Conservation (phyloP, 2,888 invertebrate species). For the Endotricha flammealis region DNA sequence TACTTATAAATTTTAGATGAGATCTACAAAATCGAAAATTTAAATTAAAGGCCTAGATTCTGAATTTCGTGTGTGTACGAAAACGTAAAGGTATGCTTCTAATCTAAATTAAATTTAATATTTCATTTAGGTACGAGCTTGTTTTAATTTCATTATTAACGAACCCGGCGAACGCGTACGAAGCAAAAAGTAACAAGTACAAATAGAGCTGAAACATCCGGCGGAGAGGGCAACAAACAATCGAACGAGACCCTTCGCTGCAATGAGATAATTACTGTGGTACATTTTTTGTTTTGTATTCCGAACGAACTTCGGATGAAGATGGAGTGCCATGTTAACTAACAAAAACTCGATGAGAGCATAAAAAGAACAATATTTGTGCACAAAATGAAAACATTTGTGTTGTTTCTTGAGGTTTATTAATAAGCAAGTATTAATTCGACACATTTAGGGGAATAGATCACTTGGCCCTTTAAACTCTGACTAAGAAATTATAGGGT, state of each 20-base stretch:
- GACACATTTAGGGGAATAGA: too few species aligned
- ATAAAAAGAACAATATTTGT: constrained; percentile 18
- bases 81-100: too few species aligned
- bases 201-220: constrained; percentile 57
- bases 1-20: too few species aligned
- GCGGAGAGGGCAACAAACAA: constrained; percentile 62
- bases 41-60: too few species aligned
- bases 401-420: too few species aligned
- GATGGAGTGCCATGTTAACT: constrained; percentile 33
- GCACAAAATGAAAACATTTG: not conserved
- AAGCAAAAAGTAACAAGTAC: constrained; percentile 32
- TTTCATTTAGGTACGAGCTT: too few species aligned
- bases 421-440: too few species aligned
- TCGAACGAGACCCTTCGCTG: constrained; percentile 49
- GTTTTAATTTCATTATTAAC: too few species aligned
- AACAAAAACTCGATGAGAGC: constrained; percentile 35
- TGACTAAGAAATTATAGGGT: too few species aligned
- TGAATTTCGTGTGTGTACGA: too few species aligned
- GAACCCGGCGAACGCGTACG: constrained; percentile 7
- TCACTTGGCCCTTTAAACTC: too few species aligned
- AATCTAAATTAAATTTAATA: not conserved
- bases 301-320: constrained; percentile 33
- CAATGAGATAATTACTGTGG: constrained; percentile 53
- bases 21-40: too few species aligned
- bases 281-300: constrained; percentile 34